Evolutionary conservation across 2,797 vertebrate genomes (phyloP), one percentile per base, ranked within the genome.

Genomic region (Pagetopsis macropterus): DNA sequence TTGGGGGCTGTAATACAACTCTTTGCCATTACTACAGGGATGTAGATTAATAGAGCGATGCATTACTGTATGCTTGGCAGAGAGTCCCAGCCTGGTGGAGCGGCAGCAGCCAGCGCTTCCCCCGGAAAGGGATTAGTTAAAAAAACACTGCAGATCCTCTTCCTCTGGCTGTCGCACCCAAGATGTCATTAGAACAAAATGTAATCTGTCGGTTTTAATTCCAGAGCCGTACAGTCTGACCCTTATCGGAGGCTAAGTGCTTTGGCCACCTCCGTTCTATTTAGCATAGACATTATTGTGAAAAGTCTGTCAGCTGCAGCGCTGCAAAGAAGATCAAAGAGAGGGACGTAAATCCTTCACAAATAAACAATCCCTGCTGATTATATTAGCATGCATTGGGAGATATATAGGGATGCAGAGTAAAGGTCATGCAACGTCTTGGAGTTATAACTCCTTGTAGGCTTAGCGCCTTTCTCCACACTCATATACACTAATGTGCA

Each of bases 31-130:
- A 85, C 84, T 84, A 79, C 76, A 74, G 87, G 84, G 85, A 89
- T 92, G 88, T 74, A 88, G 90, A 93, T 92, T 91, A 91, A 92
- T 90, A 81, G 87, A 88, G 90, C 70, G 76, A 88, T 93, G 78
- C 88, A 85, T 91, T 90, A 84, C 82, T 87, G 63, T 84, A 70
- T 87, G 87, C 82, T 87, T 86, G 81, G 79, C 85, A 83, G 78
- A 79, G 65, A 87, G 76, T 72, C 73, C 72, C 5, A 11, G 71
- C 68, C 72, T 72, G 76, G 62, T 75, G 70, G 43, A 72, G 67
- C 61, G 61, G 69, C 50, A 71, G 64, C 76, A 75, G 51, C 33
- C 65, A 73, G 70, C 74, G 78, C 73, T 87, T 89, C 65, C 66
- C 58, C 83, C 31, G 59, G 73, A 85, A 77, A 81, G 70, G 78